Evolutionary conservation across 2,888 invertebrate species (phyloP).

Genomic region (Drosophila borealis): DNA sequence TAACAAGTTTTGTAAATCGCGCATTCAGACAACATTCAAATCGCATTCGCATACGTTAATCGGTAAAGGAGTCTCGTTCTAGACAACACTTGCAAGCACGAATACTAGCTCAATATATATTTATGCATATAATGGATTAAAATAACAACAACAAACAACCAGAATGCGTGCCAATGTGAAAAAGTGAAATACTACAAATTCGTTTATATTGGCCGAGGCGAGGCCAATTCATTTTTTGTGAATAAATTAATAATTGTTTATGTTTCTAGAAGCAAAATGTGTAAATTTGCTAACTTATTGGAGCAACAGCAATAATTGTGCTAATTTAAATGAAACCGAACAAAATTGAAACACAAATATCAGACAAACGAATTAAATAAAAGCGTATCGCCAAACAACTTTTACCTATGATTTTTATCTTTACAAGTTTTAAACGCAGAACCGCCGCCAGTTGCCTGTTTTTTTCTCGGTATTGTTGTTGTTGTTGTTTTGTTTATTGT

Average conservation of each 20-base stretch:
- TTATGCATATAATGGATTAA: slow-evolving; percentile 10
- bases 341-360: slow-evolving; percentile 36
- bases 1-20: slow-evolving; percentile 59
- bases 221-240: slow-evolving; percentile 38
- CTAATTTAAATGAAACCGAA: slow-evolving; percentile 46
- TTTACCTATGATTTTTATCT: slow-evolving; percentile 73
- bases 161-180: slow-evolving; percentile 60
- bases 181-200: slow-evolving; percentile 53
- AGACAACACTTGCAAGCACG: slow-evolving; percentile 35
- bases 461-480: slow-evolving; percentile 24
- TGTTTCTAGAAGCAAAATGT: slow-evolving; percentile 26
- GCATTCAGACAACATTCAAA: slow-evolving; percentile 33
- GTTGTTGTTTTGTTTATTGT: slow-evolving; percentile 27
- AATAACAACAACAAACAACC: slow-evolving; percentile 28
- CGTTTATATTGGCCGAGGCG: slow-evolving; percentile 9
- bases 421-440: slow-evolving; percentile 47
- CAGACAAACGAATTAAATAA: slow-evolving; percentile 43
- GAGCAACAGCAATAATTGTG: slow-evolving; percentile 25
- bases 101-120: slow-evolving; percentile 32
- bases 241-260: slow-evolving; percentile 23
- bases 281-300: slow-evolving; percentile 43
- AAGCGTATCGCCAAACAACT: slow-evolving; percentile 75
- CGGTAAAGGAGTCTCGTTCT: slow-evolving; percentile 59
- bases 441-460: slow-evolving; percentile 43
- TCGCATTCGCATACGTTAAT: slow-evolving; percentile 30